A percentile compares a stretch with the other conserved stretches of the same genome.
Evolutionary conservation across 2,113 vertebrate species (phyloP).

Genomic region (Myrmecobius fasciatus): DNA sequence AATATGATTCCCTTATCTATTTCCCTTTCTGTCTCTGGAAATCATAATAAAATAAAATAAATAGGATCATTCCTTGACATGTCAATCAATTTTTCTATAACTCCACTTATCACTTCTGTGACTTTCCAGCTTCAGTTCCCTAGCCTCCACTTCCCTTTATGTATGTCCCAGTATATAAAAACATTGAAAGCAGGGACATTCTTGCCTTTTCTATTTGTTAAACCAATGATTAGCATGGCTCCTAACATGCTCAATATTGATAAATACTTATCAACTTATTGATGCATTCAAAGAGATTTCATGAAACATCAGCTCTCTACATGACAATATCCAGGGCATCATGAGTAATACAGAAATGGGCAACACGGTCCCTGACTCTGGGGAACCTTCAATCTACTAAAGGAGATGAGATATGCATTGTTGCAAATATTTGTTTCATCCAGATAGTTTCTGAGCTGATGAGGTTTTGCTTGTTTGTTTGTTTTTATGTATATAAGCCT

Average conservation of each 20-base stretch:
- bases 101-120: neutral
- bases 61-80: neutral
- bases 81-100: neutral
- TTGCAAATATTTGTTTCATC: slow-evolving; percentile 55
- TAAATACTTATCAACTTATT: neutral
- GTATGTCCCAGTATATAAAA: too few relatives aligned
- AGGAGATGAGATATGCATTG: slow-evolving; percentile 39
- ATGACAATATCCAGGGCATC: slow-evolving; percentile 74
- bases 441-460: slow-evolving; percentile 70
- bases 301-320: slow-evolving; percentile 71
- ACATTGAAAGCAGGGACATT: neutral
- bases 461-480: slow-evolving; percentile 53
- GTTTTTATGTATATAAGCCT: slow-evolving; percentile 51
- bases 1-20: neutral
- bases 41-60: neutral
- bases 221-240: neutral
- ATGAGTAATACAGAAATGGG: slow-evolving; percentile 74
- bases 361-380: slow-evolving; percentile 14
- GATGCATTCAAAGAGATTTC: slow-evolving; percentile 53
- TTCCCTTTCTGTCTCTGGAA: neutral
- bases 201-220: neutral
- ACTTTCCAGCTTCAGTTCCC: neutral
- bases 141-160: too few relatives aligned
- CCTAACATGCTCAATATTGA: neutral
- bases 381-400: slow-evolving; percentile 68